Evolutionary conservation across 2,113 vertebrate species (phyloP).

Genomic region (Chloropsis cyanopogon): DNA sequence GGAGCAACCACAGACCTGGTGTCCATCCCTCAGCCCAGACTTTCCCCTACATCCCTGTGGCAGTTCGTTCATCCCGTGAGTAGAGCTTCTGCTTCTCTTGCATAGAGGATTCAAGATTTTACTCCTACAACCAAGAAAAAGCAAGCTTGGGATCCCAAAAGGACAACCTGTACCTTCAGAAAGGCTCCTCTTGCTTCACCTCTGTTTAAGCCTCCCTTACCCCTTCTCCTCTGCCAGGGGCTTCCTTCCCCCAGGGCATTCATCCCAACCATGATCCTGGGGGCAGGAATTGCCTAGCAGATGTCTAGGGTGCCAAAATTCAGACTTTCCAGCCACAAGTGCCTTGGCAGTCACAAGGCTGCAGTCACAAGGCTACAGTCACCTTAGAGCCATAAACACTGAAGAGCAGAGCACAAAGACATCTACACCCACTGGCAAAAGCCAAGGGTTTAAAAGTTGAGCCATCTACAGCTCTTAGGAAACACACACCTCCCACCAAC

Average conservation of each 20-base stretch:
- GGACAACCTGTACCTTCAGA: neutral
- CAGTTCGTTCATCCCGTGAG: too few species aligned
- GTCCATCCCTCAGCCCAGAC: neutral
- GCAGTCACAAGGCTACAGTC: neutral
- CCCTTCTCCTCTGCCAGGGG: neutral
- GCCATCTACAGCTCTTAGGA: neutral
- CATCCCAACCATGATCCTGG: neutral
- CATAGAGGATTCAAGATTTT: neutral
- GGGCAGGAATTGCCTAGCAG: neutral
- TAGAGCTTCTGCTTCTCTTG: neutral
- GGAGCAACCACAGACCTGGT: neutral
- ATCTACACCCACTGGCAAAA: neutral
- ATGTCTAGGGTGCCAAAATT: neutral
- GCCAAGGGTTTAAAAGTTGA: neutral
- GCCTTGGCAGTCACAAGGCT: rapidly evolving
- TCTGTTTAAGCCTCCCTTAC: neutral
- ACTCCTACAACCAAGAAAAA: neutral
- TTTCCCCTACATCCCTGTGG: neutral
- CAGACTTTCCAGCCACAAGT: neutral
- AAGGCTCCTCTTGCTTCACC: neutral
- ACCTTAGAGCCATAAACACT: neutral
- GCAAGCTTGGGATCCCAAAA: neutral
- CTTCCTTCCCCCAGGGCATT: neutral
- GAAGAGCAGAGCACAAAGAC: neutral
- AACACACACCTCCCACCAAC: neutral